Evolutionary conservation across 1,140 invertebrate genomes (phyloP), one percentile per base, ranked within the genome.

Genomic region (Caerostris darwini): DNA sequence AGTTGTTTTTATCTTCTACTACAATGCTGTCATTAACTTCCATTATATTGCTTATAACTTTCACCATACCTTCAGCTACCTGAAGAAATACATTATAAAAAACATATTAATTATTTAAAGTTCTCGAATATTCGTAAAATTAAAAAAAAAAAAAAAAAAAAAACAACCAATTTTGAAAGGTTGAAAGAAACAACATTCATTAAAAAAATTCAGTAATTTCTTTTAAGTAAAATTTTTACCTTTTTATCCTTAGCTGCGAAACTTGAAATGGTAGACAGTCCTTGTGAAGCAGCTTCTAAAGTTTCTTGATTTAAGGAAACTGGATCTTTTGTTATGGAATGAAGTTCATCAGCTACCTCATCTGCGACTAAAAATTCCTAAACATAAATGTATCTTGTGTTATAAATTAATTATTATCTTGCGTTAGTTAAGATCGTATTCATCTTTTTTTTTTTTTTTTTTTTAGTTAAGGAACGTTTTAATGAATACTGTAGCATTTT

Each of bases 31-130:
- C 95, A 91, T 96, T 95, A 14, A 95, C 95, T 58, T 95, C 95
- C 94, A 96, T 92, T 83, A 96, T 94, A 85, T 96, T 96, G 94
- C 96, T 96, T 6, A 96, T 92, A 0, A 95, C 95, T 59, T 94
- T 86, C 12, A 96, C 81, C 95, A 96, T 95, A 53, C 93, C 95
- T 34, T 95, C 94, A 7, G 95, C 96, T n/a, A 96, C 94, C 96
- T 96, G 86, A 2, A 92, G 94, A 67, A 57, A 69, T 81, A 61
- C 5, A 58, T 34, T 34, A 34, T 34, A 54, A 71, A 34, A 34
- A 3, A 5, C 5, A 85, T 12, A 14, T 56, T 58, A 85, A 58
- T 17, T 85, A 7, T n/a, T 50, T 14, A 64, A 12, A 64, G 12
- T 12, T 64, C 14, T 64, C 58, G 58, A 59, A 59, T 7, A 59